These are phyloP conservation scores for Aporrectodea caliginosa DNA, from an alignment of 1,140 invertebrate genomes.

Conservation along the genomic window DNA sequence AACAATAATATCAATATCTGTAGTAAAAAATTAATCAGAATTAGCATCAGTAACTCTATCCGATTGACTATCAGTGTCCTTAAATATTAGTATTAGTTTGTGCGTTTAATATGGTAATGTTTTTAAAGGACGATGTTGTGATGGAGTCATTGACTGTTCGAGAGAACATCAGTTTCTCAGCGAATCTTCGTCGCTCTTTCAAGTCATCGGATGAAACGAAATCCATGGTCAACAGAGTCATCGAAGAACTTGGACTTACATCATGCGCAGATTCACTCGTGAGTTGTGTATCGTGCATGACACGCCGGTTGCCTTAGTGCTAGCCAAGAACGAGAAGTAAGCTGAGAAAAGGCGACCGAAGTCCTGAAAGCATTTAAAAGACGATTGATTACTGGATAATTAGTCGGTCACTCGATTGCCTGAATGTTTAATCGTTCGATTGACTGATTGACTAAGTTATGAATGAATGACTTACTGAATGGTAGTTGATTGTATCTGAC, in stretches of 20 bases:
- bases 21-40: too few species aligned
- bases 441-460: too few species aligned
- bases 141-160: conserved; percentile 20
- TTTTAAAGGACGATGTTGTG: conserved; percentile 11
- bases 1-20: background rate
- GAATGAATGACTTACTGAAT: too few species aligned
- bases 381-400: too few species aligned
- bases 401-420: too few species aligned
- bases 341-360: too few species aligned
- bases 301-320: too few species aligned
- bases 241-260: conserved; percentile 76
- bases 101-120: background rate
- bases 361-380: too few species aligned
- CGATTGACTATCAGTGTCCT: background rate
- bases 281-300: too few species aligned
- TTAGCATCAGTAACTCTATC: background rate
- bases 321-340: too few species aligned
- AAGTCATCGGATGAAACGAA: conserved; percentile 4
- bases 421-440: too few species aligned
- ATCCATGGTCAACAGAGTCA: conserved; percentile 76
- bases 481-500: too few species aligned
- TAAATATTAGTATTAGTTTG: background rate
- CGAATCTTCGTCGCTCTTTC: conserved; percentile 10
- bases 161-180: conserved; percentile 22
- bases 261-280: conserved; percentile 75